Evolutionary conservation across 1,140 invertebrate species (phyloP).

Genomic region (Neomicropteryx cornuta): DNA sequence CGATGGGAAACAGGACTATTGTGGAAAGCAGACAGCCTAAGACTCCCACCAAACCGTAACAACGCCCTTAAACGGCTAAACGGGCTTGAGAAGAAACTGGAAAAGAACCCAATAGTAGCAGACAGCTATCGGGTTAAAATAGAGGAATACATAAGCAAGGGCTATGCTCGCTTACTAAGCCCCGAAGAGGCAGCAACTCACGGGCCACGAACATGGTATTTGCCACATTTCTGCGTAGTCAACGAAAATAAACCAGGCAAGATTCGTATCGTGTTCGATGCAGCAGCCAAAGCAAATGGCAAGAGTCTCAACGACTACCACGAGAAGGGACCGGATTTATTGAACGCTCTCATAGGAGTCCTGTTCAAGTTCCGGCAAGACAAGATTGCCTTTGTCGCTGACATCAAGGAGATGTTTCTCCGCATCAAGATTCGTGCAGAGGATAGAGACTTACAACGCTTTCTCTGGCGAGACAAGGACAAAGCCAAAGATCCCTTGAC

Average conservation of each 20-base stretch:
- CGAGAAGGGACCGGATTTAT: constrained; percentile 18
- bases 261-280: constrained; percentile 18
- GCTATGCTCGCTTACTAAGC: too few relatives aligned
- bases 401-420: constrained; percentile 25
- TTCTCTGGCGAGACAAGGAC: constrained; percentile 17
- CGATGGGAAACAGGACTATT: too few relatives aligned
- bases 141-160: too few relatives aligned
- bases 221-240: constrained; percentile 20
- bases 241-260: constrained; percentile 18
- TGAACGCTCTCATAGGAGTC: constrained; percentile 16
- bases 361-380: constrained; percentile 20
- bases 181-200: too few relatives aligned
- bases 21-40: too few relatives aligned
- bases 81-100: too few relatives aligned
- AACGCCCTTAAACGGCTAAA: too few relatives aligned
- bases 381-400: constrained; percentile 14
- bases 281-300: constrained; percentile 12
- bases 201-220: constrained; percentile 20
- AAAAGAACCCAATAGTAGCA: too few relatives aligned
- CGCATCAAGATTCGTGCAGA: constrained; percentile 16
- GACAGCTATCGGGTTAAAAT: too few relatives aligned
- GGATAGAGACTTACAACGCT: constrained; percentile 18
- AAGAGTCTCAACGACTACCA: constrained; percentile 16
- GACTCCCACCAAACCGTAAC: too few relatives aligned
- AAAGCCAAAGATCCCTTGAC: not conserved